Conservation (phyloP, 2,113 vertebrate genomes). For the Datnioides undecimradiatus region DNA sequence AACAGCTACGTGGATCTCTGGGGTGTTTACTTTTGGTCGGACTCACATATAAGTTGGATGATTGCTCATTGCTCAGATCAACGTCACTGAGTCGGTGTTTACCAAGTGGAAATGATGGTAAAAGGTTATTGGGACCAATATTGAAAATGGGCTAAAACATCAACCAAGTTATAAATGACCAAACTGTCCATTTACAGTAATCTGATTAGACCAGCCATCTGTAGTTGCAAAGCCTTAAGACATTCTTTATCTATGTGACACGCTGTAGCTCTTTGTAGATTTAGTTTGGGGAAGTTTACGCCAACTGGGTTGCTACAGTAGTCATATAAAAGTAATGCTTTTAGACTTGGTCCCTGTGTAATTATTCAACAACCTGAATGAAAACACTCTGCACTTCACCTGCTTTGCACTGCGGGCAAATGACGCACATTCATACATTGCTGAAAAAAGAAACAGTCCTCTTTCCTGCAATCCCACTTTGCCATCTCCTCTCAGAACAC, state of each 20-base stretch:
- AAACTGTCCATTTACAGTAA: not conserved
- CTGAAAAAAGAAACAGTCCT: constrained; percentile 30
- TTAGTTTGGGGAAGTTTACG: not conserved
- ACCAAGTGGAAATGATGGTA: not conserved
- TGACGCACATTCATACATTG: constrained; percentile 22
- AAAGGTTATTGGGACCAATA: not conserved
- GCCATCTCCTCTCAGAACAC: constrained; percentile 6
- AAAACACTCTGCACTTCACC: not conserved
- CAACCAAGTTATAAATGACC: not conserved
- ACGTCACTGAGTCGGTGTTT: not conserved
- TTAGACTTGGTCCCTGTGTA: constrained; percentile 21
- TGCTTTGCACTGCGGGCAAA: constrained; percentile 3
- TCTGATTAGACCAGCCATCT: not conserved
- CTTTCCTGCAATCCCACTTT: constrained; percentile 12
- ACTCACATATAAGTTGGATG: not conserved
- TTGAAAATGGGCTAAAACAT: not conserved
- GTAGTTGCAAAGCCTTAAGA: not conserved
- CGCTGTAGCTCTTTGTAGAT: constrained; percentile 10
- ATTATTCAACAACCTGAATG: constrained; percentile 39
- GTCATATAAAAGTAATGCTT: constrained; percentile 13
- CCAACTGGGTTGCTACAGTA: not conserved
- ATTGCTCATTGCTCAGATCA: not conserved
- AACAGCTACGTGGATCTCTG: not conserved
- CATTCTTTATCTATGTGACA: not conserved
- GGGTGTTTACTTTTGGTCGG: not conserved